Base-by-base conservation (phyloP, 1,140 invertebrate genomes). In the Lepidostoma basale region DNA sequence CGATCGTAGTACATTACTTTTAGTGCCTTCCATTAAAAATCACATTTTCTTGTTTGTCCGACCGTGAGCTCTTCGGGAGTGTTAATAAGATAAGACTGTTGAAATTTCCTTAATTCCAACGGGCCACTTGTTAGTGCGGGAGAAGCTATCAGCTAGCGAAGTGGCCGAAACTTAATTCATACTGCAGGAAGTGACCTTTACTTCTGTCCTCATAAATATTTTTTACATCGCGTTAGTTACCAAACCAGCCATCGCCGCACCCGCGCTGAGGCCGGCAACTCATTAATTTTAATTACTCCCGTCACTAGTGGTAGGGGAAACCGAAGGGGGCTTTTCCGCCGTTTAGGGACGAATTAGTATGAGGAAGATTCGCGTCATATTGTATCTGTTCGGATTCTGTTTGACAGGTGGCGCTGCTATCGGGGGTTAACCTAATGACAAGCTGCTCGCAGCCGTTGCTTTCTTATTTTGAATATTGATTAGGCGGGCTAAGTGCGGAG, bases 201-300 rank as follows among this genome's bases (percentile, higher is more conserved):
- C 8, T 45, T 18, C 16, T 8, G n/a, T 56, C 16, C 52, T 28
- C 16, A 40, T 59, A 59, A 59, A 59, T 63, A 47, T 16, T 63
- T 63, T 63, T 49, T 44, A 47, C 36, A 63, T 44, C 44, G 23
- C 39, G 25, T 30, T 14, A 16, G 36, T 25, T 40, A 65, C 20
- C 36, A 30, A 39, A 63, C 44, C 25, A 30, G 20, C 45, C 62
- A 65, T 42, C 44, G 16, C 44, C 36, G 14, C 22, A 22, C 25
- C 5, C 62, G 42, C 40, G n/a, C n/a, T n/a, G 54, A 47, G 62
- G 62, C 44, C 40, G 54, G 47, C 40, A 52, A 40, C 62, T 65
- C 62, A 65, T 65, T 65, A 65, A 65, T 65, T 65, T 54, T 65
- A 65, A 65, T 65, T 65, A 65, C 45, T 36, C 45, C 33, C 62